Conservation (phyloP, 2,888 invertebrate genomes). For the Phengaris arion region DNA sequence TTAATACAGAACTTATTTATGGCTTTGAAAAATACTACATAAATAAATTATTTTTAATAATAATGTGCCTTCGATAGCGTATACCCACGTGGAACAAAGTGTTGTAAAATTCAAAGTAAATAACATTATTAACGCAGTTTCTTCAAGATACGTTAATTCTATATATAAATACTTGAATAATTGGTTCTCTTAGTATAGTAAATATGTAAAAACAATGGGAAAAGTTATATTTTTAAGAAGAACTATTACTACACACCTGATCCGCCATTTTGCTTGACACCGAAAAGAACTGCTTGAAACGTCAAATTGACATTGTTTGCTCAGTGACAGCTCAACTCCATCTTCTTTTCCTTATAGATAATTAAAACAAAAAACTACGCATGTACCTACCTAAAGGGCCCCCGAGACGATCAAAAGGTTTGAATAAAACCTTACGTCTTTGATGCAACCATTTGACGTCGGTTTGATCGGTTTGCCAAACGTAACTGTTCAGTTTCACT, state of each 20-base stretch:
- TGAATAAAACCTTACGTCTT: no score
- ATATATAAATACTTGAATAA: neutral
- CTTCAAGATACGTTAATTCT: neutral
- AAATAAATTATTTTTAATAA: neutral
- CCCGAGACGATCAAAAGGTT: no score
- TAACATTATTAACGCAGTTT: neutral
- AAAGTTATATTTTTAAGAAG: conserved; percentile 50
- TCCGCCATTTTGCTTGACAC: conserved; percentile 87
- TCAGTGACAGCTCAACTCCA: neutral
- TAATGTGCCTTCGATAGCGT: neutral
- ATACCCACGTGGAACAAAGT: conserved; percentile 52
- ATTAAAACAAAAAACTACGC: neutral
- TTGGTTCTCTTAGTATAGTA: neutral
- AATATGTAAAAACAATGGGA: conserved; percentile 33
- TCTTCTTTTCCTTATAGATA: neutral
- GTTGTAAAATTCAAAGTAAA: neutral
- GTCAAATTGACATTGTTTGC: neutral
- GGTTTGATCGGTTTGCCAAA: no score
- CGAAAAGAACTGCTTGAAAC: conserved; percentile 65
- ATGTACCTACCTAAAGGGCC: no score
- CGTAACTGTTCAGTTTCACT: no score
- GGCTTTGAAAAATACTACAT: no score
- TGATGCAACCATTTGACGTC: no score
- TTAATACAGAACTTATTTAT: neutral
- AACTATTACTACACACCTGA: conserved; percentile 82